Evolutionary conservation across 2,113 vertebrate species (phyloP), one percentile per base, ranked within the genome.

Genomic region (Xiphias gladius): DNA sequence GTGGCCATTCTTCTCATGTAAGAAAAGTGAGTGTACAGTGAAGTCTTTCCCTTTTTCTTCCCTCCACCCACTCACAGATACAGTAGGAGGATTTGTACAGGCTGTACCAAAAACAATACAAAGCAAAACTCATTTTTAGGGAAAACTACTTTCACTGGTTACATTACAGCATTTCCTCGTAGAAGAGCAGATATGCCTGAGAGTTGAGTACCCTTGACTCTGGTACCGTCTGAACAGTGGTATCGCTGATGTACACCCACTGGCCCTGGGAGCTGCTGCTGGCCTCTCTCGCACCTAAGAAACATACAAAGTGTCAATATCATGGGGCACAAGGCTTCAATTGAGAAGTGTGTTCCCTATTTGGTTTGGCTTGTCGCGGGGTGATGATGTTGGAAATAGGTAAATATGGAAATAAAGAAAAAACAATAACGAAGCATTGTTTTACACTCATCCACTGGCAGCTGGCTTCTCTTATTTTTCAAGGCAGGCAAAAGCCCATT

Each of bases 141-240:
- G n/a, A 69, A 69, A 88, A 71, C 70, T 5, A 35, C 8, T 54
- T 43, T 54, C 2, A 11, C 24, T 43, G 20, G 73, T 79, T 39
- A 32, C 22, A 19, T 91, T 94, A 96, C 41, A 93, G 92, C 73
- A 97, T 89, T 93, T 97, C 97, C 95, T 99, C 98, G 85, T 99
- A 99, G 92, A 99, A 99, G 88, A 99, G 97, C 93, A 99, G 96
- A 91, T 99, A 99, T 1, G 98, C 98, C 95, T 99, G 98, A 95
- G 98, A 97, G 94, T 95, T 96, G 67, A 99, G 95, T 55, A 97
- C 98, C 95, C 97, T 94, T 76, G 98, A 97, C 90, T 99, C 98
- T 19, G 97, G 96, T 91, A 99, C 98, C 69, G 94, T 94, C 90
- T 99, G 98, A 88, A 99, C 97, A 0, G 94, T 96, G 79, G 97